These are phyloP conservation scores for Regulus satrapa DNA, from an alignment of 2,113 vertebrate genomes.

Conservation along the genomic window DNA sequence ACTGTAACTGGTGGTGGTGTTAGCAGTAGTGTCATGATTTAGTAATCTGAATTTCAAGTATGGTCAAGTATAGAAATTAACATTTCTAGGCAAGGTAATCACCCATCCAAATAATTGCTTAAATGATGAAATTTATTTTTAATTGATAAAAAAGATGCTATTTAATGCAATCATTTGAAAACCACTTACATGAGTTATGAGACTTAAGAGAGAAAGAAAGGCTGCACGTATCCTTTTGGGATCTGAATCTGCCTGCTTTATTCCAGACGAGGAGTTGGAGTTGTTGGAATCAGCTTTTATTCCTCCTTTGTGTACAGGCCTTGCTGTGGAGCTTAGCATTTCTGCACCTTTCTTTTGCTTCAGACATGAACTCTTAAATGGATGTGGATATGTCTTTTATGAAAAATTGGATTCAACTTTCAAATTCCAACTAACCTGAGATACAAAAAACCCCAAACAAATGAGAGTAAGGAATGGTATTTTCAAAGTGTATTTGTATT, in stretches of 20 bases:
- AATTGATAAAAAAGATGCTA: neutral
- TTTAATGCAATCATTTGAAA: neutral
- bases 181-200: neutral
- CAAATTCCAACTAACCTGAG: neutral
- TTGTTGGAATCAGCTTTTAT: neutral
- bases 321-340: neutral
- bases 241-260: neutral
- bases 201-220: neutral
- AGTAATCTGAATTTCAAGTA: slow-evolving; percentile 10
- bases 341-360: neutral
- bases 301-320: neutral
- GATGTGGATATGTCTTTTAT: neutral
- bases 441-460: neutral
- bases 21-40: neutral
- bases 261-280: neutral
- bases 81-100: neutral
- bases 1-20: accelerated
- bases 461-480: neutral
- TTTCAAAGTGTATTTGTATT: neutral
- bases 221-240: neutral
- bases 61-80: neutral
- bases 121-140: neutral
- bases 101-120: neutral
- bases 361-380: neutral
- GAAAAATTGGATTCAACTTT: neutral